Evolutionary conservation across 2,797 vertebrate species (phyloP).

Genomic region (Petrocephalus sullivani): DNA sequence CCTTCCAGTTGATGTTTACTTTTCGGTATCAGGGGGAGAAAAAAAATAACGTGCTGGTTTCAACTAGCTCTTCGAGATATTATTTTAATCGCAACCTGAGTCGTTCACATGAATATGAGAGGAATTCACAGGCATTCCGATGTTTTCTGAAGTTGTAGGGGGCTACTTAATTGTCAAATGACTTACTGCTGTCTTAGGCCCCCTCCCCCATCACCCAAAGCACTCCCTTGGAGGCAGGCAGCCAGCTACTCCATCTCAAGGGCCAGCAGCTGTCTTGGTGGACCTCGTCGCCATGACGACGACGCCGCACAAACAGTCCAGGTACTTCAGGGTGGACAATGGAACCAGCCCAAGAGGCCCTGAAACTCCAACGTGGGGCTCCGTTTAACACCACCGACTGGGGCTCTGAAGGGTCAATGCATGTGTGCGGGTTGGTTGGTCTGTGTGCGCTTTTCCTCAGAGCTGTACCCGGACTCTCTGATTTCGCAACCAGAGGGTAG

Average conservation of each 20-base stretch:
- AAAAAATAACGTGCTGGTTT: neutral
- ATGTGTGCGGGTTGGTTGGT: neutral
- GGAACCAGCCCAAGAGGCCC: neutral
- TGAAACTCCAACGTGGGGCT: neutral
- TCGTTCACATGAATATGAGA: neutral
- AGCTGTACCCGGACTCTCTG: neutral
- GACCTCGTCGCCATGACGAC: conserved; percentile 12
- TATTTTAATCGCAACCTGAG: neutral
- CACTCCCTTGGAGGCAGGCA: neutral
- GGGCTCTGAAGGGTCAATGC: neutral
- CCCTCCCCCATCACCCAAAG: neutral
- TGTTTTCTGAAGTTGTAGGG: neutral
- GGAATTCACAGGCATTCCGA: neutral
- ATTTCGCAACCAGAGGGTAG: neutral
- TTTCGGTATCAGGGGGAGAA: neutral
- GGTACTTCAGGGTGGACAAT: conserved; percentile 21
- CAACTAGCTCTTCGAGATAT: neutral
- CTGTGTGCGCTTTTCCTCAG: neutral
- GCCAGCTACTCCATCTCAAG: neutral
- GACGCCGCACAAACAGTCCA: neutral
- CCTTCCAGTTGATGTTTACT: neutral
- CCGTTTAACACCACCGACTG: neutral
- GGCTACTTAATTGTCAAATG: neutral
- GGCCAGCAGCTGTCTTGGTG: neutral
- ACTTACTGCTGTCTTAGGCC: neutral